Evolutionary conservation across 2,797 vertebrate species (phyloP).

Genomic region (Rhinella marina): DNA sequence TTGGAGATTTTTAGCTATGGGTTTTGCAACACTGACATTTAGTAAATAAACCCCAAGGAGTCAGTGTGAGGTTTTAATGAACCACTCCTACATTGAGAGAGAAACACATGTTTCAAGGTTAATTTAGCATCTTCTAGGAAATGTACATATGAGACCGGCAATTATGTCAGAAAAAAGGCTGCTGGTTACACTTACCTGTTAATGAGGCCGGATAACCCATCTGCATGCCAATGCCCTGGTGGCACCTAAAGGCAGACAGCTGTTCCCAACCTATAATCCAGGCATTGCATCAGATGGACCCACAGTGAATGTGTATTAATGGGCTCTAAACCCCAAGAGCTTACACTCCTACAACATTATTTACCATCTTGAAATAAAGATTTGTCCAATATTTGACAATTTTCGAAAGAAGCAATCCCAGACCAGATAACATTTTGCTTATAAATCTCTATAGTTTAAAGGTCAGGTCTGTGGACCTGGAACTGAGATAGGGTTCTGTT

Average conservation of each 20-base stretch:
- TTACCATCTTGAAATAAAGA: not conserved
- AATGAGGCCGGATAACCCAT: constrained; percentile 33
- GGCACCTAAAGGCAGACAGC: constrained; percentile 37
- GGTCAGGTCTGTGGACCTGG: no score
- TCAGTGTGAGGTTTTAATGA: not conserved
- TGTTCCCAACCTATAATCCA: constrained; percentile 33
- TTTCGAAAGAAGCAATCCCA: not conserved
- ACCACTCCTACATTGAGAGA: not conserved
- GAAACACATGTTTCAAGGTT: constrained; percentile 32
- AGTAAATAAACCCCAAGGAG: not conserved
- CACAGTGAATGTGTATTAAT: not conserved
- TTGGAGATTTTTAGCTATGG: constrained; percentile 1
- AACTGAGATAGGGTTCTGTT: no score
- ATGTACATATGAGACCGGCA: constrained; percentile 34
- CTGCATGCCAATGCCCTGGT: constrained; percentile 40
- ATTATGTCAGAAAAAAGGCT: constrained; percentile 35
- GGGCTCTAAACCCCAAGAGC: not conserved
- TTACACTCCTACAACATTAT: not conserved
- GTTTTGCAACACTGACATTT: constrained; percentile 4
- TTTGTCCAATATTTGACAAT: not conserved
- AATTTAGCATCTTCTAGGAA: constrained; percentile 23
- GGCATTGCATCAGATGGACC: constrained; percentile 34
- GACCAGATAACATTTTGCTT: no score
- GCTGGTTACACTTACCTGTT: constrained; percentile 29
- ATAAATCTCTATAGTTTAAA: no score